These are phyloP conservation scores for Bradypodion ventrale DNA, from an alignment of 2,797 vertebrate species.

Conservation along the genomic window DNA sequence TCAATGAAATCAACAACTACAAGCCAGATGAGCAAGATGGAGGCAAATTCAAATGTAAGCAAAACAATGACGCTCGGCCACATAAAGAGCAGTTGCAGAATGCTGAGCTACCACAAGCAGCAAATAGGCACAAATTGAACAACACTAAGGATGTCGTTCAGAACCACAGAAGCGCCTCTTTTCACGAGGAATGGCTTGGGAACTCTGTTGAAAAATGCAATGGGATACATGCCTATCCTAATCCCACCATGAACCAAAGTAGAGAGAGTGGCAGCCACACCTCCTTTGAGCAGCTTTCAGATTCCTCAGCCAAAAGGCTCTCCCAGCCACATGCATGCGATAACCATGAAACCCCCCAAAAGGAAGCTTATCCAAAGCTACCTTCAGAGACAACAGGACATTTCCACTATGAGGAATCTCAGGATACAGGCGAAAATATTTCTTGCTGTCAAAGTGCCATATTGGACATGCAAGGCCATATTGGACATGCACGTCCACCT, in stretches of 20 bases:
- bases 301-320: constrained; percentile 17
- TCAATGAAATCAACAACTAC: constrained; percentile 70
- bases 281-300: constrained; percentile 7
- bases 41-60: constrained; percentile 55
- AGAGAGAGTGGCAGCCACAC: constrained; percentile 37
- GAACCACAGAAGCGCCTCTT: not conserved
- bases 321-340: constrained; percentile 3
- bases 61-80: constrained; percentile 42
- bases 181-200: constrained; percentile 20
- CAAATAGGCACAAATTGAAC: constrained; percentile 22
- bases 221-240: constrained; percentile 36
- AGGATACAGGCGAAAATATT: not conserved
- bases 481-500: constrained; percentile 42
- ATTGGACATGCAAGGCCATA: not conserved
- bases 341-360: constrained; percentile 15
- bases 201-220: constrained; percentile 50
- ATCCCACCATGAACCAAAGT: constrained; percentile 3
- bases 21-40: constrained; percentile 60
- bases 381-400: constrained; percentile 12
- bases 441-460: constrained; percentile 28
- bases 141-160: constrained; percentile 35
- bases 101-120: constrained; percentile 30
- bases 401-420: not conserved
- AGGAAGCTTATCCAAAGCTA: not conserved
- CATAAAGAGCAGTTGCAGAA: constrained; percentile 46